Evolutionary conservation across 2,797 vertebrate species (phyloP), one percentile per base, ranked within the genome.

Genomic region (Toxotes lorentzi): DNA sequence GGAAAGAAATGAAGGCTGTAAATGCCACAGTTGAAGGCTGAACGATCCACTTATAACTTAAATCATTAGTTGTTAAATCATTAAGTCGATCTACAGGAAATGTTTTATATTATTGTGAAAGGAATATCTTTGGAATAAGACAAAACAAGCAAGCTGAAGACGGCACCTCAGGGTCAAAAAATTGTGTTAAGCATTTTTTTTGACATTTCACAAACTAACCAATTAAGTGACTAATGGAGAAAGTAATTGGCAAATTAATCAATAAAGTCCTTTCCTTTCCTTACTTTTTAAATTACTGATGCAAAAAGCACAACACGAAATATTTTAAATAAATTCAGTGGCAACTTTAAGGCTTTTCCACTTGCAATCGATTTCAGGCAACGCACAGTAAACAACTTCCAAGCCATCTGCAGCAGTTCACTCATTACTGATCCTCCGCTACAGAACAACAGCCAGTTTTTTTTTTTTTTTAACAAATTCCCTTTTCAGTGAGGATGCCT

Each of bases 371-470:
- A 21, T 71, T 70, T 70, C 54, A 21, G 34, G 19, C 57, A 40
- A 35, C 56, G 30, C 56, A 24, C 13, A 38, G 24, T 9, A 53
- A 47, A 56, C 30, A 48, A 34, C n/a, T 48, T 60, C 17, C 11
- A 57, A 35, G 13, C 50, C 59, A 67, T 78, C 11, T 38, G 32
- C 27, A 56, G 53, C 16, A 1, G 32, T 41, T 41, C 7, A 27
- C n/a, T 23, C 19, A 27, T 68, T 38, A 70, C 59, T 54, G 6
- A 11, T 27, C 45, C 53, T 73, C 24, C 16, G 23, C 53, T 21
- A 16, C 47, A 34, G 21, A 70, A 48, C 51, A 82, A 53, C 56
- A 75, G 75, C 14, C 67, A 50, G 17, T 41, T 63, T 17, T 53
- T 24, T 16, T 23, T 66, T 68, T 27, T 27, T 16, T 23, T 66